Base-by-base conservation (phyloP, 2,113 vertebrate genomes). In the Athene noctua region DNA sequence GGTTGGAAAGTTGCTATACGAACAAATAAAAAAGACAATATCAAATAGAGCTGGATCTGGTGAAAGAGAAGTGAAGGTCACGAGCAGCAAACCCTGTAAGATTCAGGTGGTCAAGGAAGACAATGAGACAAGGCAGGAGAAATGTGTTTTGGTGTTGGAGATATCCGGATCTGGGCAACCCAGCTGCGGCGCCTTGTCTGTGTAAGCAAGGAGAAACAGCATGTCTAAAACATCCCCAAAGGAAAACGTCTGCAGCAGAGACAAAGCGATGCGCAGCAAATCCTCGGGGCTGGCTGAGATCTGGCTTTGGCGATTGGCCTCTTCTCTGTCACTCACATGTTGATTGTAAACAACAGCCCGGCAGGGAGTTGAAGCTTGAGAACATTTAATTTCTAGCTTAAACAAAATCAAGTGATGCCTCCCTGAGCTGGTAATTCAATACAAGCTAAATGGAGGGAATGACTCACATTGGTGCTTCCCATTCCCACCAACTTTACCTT, bases 321-420 rank as follows among this genome's bases (percentile, higher is more conserved):
- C 29, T 16, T 47, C 47, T 21, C 79, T 32, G 5, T 47, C 65
- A 1, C 68, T 51, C 77, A 44, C 61, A 2, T 26, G 38, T 30
- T 81, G 77, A 21, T 44, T 57, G 52, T 16, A 59, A 96, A 79
- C 89, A 96, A 55, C 38, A 77, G n/a, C 65, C 72, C 83, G 75
- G 73, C 65, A 55, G 82, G 65, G 59, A 89, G 26, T 0, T 71
- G n/a, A n/a, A 73, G 25, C 72, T 75, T 26, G 55, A 74, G 67
- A 71, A 74, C 1, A 2, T 87, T 95, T 91, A 47, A 59, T 89
- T 92, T 89, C 70, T n/a, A 1, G 19, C 38, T 91, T 63, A 65
- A 73, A 78, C 77, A 73, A 59, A 86, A 87, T 36, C 29, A 86
- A 91, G 52, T 3, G 29, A 30, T 79, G 89, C 32, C 57, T 86